Evolutionary conservation across 30 jellyfish, hydroid and myxozoan genomes (phyloP).

Genomic region (Haliclystus octoradiatus): DNA sequence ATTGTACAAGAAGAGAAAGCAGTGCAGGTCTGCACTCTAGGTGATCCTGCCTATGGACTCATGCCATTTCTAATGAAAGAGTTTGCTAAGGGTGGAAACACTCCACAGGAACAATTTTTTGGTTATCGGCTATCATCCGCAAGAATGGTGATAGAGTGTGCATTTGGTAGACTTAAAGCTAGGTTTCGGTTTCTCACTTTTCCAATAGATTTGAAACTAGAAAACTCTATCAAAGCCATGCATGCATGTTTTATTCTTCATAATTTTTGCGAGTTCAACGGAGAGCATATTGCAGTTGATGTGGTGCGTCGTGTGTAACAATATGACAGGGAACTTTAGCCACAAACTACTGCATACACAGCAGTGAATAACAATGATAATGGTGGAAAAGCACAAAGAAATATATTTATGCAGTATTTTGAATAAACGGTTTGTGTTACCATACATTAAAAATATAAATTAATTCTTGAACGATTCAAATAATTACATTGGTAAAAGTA

Average conservation of each 20-base stretch:
- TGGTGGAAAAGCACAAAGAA: too few species aligned
- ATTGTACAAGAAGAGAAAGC: slow-evolving; percentile 32
- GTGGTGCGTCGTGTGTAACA: not conserved
- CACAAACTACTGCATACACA: too few species aligned
- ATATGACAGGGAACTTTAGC: slow-evolving; percentile 29
- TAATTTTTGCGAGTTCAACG: slow-evolving; percentile 21
- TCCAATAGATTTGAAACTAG: slow-evolving; percentile 24
- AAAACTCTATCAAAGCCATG: slow-evolving; percentile 20
- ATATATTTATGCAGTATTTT: too few species aligned
- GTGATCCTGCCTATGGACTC: slow-evolving; percentile 70
- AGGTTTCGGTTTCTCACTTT: slow-evolving; percentile 17
- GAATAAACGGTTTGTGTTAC: too few species aligned
- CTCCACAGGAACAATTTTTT: slow-evolving; percentile 29
- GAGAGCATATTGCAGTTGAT: slow-evolving; percentile 5
- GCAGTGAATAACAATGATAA: too few species aligned
- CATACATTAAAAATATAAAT: too few species aligned
- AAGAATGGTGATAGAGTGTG: slow-evolving; percentile 50
- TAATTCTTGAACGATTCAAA: too few species aligned
- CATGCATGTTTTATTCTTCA: slow-evolving; percentile 40
- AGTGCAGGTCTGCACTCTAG: slow-evolving; percentile 37
- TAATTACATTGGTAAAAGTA: too few species aligned
- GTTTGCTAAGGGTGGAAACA: too few species aligned
- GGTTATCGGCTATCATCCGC: slow-evolving; percentile 44
- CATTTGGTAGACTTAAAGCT: slow-evolving; percentile 54
- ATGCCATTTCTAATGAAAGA: slow-evolving; percentile 52